These are phyloP conservation scores for Strigops habroptila DNA, from an alignment of 2,113 vertebrate species.

Conservation along the genomic window DNA sequence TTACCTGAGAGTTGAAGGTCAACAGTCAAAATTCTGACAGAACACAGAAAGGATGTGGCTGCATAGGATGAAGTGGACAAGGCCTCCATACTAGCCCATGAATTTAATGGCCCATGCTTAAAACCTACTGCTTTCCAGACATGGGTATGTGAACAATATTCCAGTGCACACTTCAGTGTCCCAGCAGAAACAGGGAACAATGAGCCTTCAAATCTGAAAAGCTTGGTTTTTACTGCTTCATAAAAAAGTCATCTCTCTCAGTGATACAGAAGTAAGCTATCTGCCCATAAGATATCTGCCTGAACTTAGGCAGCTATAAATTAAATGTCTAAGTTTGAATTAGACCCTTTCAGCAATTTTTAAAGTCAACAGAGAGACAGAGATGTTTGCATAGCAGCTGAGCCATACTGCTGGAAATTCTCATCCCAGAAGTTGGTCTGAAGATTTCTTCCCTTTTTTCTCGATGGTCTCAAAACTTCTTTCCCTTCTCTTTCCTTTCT, in stretches of 20 bases:
- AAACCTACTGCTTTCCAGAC: background rate
- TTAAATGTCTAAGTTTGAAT: background rate
- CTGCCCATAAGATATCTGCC: background rate
- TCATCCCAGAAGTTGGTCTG: background rate
- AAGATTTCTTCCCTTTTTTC: background rate
- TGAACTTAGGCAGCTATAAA: background rate
- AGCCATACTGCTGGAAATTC: background rate
- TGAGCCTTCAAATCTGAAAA: background rate
- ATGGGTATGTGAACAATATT: accelerated
- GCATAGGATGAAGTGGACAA: background rate
- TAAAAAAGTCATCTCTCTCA: accelerated
- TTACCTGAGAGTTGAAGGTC: background rate
- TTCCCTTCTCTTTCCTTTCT: background rate
- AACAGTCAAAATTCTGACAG: background rate
- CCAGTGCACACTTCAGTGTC: background rate
- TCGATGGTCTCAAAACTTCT: background rate
- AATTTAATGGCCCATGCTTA: background rate
- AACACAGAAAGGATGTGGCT: background rate
- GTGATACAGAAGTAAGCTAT: background rate
- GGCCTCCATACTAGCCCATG: accelerated
- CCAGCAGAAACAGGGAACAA: background rate
- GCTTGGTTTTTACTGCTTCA: background rate
- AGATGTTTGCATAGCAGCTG: background rate
- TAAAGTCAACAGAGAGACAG: background rate
- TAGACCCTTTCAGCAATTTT: background rate